These are phyloP conservation scores for Arvicanthis niloticus DNA, from an alignment of 2,113 vertebrate species.

Conservation along the genomic window DNA sequence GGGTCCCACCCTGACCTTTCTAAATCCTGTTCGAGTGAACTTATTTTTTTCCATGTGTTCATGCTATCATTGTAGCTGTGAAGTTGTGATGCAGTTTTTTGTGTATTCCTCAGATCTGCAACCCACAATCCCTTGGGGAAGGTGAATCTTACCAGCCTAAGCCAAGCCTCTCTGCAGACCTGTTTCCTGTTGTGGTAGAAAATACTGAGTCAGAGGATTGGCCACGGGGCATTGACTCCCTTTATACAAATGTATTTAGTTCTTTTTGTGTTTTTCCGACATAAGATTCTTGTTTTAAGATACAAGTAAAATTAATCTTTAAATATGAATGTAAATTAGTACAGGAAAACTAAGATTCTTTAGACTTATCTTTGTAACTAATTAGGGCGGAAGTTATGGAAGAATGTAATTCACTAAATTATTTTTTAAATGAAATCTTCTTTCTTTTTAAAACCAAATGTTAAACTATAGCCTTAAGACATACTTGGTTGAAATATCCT, in stretches of 20 bases:
- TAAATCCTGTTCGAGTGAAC: constrained; percentile 92
- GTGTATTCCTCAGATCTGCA: constrained; percentile 89
- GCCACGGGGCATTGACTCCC: constrained; percentile 87
- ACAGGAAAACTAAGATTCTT: constrained; percentile 88
- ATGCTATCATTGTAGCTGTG: constrained; percentile 96
- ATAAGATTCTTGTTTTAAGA: constrained; percentile 88
- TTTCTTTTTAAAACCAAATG: constrained; percentile 92
- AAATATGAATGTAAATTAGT: constrained; percentile 91
- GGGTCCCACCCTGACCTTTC: constrained; percentile 91
- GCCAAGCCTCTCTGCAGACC: constrained; percentile 83
- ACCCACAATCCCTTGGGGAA: constrained; percentile 84
- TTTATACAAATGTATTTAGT: constrained; percentile 88
- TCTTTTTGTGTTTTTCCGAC: constrained; percentile 81
- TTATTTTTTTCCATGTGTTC: constrained; percentile 91
- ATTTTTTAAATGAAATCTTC: constrained; percentile 90
- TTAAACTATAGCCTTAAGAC: constrained; percentile 91
- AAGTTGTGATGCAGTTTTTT: constrained; percentile 96
- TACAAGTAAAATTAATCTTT: constrained; percentile 90
- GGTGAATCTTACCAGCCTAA: constrained; percentile 85
- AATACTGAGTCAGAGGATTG: constrained; percentile 87
- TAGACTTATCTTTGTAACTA: constrained; percentile 91
- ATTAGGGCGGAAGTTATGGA: constrained; percentile 89
- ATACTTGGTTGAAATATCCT: constrained; percentile 88
- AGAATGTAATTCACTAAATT: constrained; percentile 93
- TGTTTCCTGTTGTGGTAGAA: constrained; percentile 86